A percentile compares a stretch with the other conserved stretches of the same genome.
These are phyloP conservation scores for Chloropsis hardwickii DNA, from an alignment of 2,113 vertebrate genomes.

Conservation along the genomic window DNA sequence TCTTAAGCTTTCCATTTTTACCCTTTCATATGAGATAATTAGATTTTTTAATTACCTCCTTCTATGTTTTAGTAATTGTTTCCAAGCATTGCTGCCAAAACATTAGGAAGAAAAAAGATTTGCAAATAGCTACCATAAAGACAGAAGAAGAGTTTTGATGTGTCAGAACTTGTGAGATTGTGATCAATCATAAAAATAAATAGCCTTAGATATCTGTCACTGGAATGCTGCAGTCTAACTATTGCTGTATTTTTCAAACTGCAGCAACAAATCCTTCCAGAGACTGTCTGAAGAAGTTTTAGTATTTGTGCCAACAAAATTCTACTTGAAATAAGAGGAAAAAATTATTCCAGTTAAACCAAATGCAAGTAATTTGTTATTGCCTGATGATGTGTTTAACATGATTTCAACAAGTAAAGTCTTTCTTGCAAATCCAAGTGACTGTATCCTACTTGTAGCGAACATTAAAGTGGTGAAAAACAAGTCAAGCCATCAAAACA, in stretches of 20 bases:
- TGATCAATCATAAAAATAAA: conserved; percentile 39
- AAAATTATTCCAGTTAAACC: conserved; percentile 49
- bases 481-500: conserved; percentile 42
- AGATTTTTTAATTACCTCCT: background rate
- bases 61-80: background rate
- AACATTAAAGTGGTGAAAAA: background rate
- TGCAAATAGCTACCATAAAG: conserved; percentile 30
- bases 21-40: background rate
- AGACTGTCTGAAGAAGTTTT: conserved; percentile 33
- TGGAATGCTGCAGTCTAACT: background rate
- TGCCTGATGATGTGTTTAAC: conserved; percentile 40
- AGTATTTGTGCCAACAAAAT: conserved; percentile 13
- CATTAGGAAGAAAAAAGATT: background rate
- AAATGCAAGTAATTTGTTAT: conserved; percentile 54
- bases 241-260: conserved; percentile 1
- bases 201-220: background rate
- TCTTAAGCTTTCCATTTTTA: background rate
- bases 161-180: conserved; percentile 10
- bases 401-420: conserved; percentile 15
- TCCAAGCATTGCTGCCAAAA: background rate
- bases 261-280: conserved; percentile 44
- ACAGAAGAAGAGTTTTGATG: conserved; percentile 5
- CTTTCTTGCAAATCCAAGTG: background rate
- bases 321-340: conserved; percentile 61
- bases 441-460: background rate